Percentiles rank a stretch among this genome's conserved stretches.
Conservation (phyloP, 2,797 vertebrate species). For the Loris lydekkerianus region DNA sequence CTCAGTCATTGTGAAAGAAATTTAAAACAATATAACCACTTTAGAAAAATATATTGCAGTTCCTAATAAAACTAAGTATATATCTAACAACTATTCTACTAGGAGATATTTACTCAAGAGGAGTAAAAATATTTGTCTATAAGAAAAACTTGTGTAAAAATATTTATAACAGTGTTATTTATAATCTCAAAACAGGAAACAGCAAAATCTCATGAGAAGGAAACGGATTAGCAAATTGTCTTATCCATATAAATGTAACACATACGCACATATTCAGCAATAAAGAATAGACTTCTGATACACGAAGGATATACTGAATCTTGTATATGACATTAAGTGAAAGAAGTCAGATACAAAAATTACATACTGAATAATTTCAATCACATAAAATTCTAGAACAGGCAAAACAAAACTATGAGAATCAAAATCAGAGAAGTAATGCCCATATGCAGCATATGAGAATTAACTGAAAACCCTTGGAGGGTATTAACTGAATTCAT, state of each 20-base stretch:
- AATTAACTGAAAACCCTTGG: neutral
- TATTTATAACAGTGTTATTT: neutral
- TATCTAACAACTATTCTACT: neutral
- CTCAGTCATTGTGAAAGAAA: neutral
- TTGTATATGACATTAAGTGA: neutral
- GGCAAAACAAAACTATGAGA: neutral
- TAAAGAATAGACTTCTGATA: neutral
- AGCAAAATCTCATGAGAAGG: neutral
- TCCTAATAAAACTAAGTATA: neutral
- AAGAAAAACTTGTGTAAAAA: neutral
- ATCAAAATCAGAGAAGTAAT: neutral
- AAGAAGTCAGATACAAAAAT: neutral
- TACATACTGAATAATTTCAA: neutral
- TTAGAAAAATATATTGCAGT: neutral
- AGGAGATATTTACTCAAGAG: neutral
- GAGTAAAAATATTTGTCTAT: neutral
- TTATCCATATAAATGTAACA: neutral
- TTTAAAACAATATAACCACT: neutral
- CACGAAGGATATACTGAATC: neutral
- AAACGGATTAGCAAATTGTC: neutral
- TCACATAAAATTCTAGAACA: neutral
- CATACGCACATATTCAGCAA: neutral
- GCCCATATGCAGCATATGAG: neutral
- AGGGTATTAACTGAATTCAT: neutral
- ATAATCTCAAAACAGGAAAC: neutral